Base-by-base conservation (phyloP, 2,113 vertebrate genomes). In the Dasyprocta punctata region DNA sequence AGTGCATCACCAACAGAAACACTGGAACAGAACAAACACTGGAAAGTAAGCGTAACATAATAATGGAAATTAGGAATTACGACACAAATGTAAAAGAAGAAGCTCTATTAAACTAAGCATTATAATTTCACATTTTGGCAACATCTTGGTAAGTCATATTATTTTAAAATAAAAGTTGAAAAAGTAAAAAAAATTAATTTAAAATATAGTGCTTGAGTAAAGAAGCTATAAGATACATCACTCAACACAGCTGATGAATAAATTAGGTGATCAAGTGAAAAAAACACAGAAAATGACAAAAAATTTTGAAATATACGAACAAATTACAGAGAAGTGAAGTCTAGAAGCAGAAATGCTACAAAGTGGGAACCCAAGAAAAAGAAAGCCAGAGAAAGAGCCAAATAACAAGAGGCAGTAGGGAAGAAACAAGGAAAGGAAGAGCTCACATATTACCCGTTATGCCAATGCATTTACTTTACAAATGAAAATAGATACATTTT, bases 341-440 rank as follows among this genome's bases (percentile, higher is more conserved):
- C 36, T 89, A 69, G 7, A 89, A 7, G 36, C 1, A 8, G 49
- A 49, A 65, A 49, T 26, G 0, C 24, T 85, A 14, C 12, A 65
- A 9, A 60, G 1, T 22, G 14, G 4, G 17, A 60, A 12, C 20
- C n/a, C 49, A 94, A 71, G 22, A 69, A 22, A 47, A 58, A 56
- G 12, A 33, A 60, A n/a, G 17, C 4, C 11, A 58, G 54, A 38
- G 44, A 38, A 20, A 38, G 30, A 44, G 13, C 2, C 10, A 58
- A 12, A 30, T 28, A 61, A n/a, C 2, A 30, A 71, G 28, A 58
- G 8, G 11, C 16, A 36, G 58, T 9, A 54, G 12, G 7, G n/a
- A 38, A 36, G 10, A 7, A 8, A 33, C n/a, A 10, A 30, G 6
- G 13, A 54, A 7, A 33, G 26, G 3, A 33, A 14, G 9, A 0